Base-by-base conservation (phyloP, 2,888 invertebrate species). In the Harpalus rufipes region DNA sequence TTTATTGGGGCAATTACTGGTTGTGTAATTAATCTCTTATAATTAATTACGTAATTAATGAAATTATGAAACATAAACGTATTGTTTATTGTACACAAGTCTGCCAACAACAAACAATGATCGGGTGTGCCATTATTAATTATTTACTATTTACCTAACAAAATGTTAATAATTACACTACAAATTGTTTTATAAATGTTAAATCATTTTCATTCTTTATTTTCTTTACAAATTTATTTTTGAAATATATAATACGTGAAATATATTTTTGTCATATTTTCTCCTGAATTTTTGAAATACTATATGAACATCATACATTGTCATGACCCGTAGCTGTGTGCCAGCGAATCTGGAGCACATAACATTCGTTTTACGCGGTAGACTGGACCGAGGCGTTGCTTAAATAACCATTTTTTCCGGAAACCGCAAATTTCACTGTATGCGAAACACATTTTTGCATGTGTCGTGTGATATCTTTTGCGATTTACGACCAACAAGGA, bases 361-460 rank as follows among this genome's bases (percentile, higher is more conserved):
- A 68, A 68, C 68, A 63, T 63, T 63, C 63, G 68, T 68, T 68
- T 68, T 32, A 68, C 32, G 32, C 39, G 68, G 32, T 32, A 68
- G 32, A n/a, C n/a, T 68, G 68, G 68, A 68, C 68, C 39, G 32
- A 21, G 63, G 78, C 61, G 59, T 59, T 79, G 59, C 79, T 79
- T 79, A 79, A 79, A 79, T 79, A 79, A 79, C 79, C 58, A 79
- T 79, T 79, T 79, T 79, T 79, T 79, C 51, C 56, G 76, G 79
- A 56, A 79, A 59, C 79, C 79, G 79, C 79, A 79, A 79, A 79
- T 79, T 79, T 79, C 79, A 58, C 32, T 68, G 68, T 25, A 59
- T 59, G 32, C 39, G 59, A 79, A 79, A 79, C 79, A 59, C 58
- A 79, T 79, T 79, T 44, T 79, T 79, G 79, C 79, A 79, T 79